Percentiles rank a stretch among this genome's conserved stretches.
Conservation (phyloP, 1,140 invertebrate species). For the Platyura marginata region DNA sequence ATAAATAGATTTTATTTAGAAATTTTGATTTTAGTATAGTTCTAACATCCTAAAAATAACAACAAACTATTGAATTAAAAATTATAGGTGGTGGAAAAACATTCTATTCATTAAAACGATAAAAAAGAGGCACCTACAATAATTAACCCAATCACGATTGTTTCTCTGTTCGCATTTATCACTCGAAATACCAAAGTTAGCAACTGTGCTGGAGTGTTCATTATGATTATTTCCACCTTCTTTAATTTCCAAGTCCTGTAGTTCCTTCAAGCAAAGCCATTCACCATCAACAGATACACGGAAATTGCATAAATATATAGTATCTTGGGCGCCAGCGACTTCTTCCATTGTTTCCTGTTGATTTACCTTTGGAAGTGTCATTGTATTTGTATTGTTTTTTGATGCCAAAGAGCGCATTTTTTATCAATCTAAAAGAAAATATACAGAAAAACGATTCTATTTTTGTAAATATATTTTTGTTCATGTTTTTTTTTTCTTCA, state of each 20-base stretch:
- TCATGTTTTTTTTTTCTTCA: too few species aligned
- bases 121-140: conserved; percentile 6
- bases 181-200: conserved; percentile 3
- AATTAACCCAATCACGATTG: conserved; percentile 7
- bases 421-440: too few species aligned
- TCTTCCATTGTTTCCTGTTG: conserved; percentile 17
- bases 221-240: conserved; percentile 16
- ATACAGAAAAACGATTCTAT: too few species aligned
- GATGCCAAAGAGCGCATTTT: background rate
- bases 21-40: too few species aligned
- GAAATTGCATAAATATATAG: conserved; percentile 93
- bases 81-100: too few species aligned
- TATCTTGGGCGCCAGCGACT: conserved; percentile 78
- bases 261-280: conserved; percentile 89
- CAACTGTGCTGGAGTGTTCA: conserved; percentile 1
- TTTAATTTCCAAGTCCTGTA: conserved; percentile 75
- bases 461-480: too few species aligned
- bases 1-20: too few species aligned
- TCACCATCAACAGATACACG: conserved; percentile 92
- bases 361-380: conserved; percentile 14
- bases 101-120: background rate
- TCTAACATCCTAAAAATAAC: too few species aligned
- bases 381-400: conserved; percentile 4
- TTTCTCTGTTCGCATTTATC: conserved; percentile 2
- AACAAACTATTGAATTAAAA: too few species aligned